Percentiles rank a stretch among this genome's conserved stretches.
phyloP scores from a whole-genome alignment of 1,140 invertebrate genomes.

The Trichonephila clavipes region DNA sequence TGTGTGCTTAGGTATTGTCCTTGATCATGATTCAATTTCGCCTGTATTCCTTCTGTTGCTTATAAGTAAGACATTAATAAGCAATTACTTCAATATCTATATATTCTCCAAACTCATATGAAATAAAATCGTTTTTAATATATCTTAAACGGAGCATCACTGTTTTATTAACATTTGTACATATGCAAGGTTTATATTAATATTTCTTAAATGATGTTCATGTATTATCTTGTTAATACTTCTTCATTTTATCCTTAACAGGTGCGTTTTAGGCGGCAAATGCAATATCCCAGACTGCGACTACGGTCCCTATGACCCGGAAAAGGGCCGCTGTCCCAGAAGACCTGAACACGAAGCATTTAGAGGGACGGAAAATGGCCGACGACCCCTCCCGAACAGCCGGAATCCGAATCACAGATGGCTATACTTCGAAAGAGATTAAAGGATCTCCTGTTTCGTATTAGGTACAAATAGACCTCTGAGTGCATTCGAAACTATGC shows the following conservation, averaged over 20 bases:
- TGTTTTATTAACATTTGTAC: too few species aligned
- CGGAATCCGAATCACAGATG: conserved; percentile 65
- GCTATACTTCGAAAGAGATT: conserved; percentile 73
- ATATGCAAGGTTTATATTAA: too few species aligned
- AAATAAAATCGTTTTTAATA: too few species aligned
- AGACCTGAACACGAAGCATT: conserved; percentile 44
- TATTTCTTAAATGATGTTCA: too few species aligned
- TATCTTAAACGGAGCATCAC: too few species aligned
- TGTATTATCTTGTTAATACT: too few species aligned
- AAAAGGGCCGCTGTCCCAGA: conserved; percentile 66
- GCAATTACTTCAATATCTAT: too few species aligned
- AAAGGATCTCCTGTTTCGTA: neutral
- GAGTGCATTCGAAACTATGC: neutral
- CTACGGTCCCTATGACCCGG: conserved; percentile 55
- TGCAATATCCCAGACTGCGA: conserved; percentile 73
- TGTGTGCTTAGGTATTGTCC: too few species aligned
- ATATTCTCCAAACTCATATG: too few species aligned
- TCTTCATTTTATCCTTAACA: neutral
- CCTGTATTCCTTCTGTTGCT: too few species aligned
- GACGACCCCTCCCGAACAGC: conserved; percentile 41
- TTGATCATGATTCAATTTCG: too few species aligned
- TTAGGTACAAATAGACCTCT: conserved; percentile 15
- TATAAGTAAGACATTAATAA: too few species aligned
- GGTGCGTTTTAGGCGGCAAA: conserved; percentile 49
- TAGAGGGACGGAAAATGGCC: conserved; percentile 17